Evolutionary conservation across 2,113 vertebrate species (phyloP).

Genomic region (Spilogale gracilis): DNA sequence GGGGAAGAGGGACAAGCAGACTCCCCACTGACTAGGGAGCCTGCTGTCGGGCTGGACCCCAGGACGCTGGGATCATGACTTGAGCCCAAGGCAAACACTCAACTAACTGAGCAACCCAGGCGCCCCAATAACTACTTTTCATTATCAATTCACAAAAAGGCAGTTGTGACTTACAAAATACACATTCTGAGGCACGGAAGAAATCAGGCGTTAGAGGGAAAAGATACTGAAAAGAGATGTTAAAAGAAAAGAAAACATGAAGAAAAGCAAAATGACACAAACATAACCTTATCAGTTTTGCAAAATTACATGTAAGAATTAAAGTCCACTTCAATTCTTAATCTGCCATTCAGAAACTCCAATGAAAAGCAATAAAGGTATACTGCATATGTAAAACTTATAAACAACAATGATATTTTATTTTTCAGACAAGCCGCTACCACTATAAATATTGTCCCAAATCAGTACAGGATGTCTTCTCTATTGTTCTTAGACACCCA

Average conservation of each 20-base stretch:
- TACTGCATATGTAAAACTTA: constrained; percentile 29
- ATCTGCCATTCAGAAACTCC: constrained; percentile 26
- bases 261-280: constrained; percentile 12
- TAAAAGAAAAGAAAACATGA: not conserved
- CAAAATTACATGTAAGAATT: constrained; percentile 49
- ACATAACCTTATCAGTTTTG: constrained; percentile 2
- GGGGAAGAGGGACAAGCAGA: not conserved
- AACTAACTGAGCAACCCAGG: not conserved
- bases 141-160: constrained; percentile 31
- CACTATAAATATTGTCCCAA: constrained; percentile 52
- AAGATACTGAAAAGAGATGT: not conserved
- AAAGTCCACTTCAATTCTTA: constrained; percentile 36
- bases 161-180: not conserved
- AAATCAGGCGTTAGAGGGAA: constrained; percentile 40
- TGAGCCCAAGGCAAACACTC: not conserved
- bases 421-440: constrained; percentile 45
- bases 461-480: constrained; percentile 45
- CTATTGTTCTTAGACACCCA: not conserved
- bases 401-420: constrained; percentile 16
- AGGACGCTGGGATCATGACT: not conserved
- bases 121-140: not conserved
- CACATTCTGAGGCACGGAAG: not conserved
- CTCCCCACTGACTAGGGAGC: not conserved
- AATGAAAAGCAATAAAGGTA: constrained; percentile 29
- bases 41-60: not conserved